Conservation (phyloP, 2,888 invertebrate species). For the Andricus quercusramuli region DNA sequence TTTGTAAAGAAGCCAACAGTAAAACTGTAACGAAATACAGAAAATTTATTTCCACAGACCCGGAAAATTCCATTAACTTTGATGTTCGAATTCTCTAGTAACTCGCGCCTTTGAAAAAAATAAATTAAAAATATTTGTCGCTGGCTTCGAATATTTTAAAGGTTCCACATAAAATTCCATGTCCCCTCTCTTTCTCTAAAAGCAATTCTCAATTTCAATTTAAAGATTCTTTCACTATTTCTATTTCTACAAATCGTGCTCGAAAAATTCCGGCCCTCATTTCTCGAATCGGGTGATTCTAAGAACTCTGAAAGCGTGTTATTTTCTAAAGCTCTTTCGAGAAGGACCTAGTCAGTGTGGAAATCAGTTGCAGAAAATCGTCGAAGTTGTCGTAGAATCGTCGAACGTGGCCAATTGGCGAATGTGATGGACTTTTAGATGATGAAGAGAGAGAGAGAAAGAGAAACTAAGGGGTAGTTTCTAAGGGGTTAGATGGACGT, state of each 20-base stretch:
- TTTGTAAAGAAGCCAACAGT: too few relatives aligned
- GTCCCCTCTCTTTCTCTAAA: too few relatives aligned
- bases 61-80: too few relatives aligned
- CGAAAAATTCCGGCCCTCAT: background rate
- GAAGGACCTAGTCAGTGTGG: background rate
- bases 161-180: too few relatives aligned
- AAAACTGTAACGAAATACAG: too few relatives aligned
- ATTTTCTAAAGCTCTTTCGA: constrained; percentile 30
- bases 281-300: background rate
- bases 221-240: background rate
- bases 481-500: constrained; percentile 32
- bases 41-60: too few relatives aligned
- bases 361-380: constrained; percentile 48
- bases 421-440: constrained; percentile 48
- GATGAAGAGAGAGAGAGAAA: constrained; percentile 10
- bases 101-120: too few relatives aligned
- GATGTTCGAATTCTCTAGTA: too few relatives aligned
- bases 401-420: constrained; percentile 52
- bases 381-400: constrained; percentile 51
- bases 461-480: constrained; percentile 24
- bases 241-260: constrained; percentile 7
- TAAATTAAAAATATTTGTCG: too few relatives aligned
- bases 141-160: too few relatives aligned
- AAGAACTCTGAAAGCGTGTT: background rate
- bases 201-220: background rate